A percentile compares a stretch with the other conserved stretches of the same genome.
Evolutionary conservation across 1,140 invertebrate genomes (phyloP).

Genomic region (Atopsyche davidsoni): DNA sequence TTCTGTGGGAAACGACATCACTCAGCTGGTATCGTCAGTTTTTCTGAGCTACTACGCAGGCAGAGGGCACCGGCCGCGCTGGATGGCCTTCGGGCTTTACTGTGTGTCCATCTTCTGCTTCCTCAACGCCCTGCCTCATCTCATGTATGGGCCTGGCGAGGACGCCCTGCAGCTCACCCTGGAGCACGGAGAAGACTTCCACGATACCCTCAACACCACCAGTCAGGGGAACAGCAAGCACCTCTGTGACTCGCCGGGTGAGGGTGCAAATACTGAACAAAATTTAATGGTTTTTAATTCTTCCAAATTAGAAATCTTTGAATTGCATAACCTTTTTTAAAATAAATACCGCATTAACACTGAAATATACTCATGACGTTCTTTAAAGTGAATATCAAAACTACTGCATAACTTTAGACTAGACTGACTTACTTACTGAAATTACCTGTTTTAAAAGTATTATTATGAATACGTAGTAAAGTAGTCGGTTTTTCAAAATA

Average conservation of each 20-base stretch:
- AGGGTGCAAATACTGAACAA: too few species aligned
- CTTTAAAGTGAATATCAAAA: too few species aligned
- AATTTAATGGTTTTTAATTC: too few species aligned
- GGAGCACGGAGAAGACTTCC: constrained; percentile 48
- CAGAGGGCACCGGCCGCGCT: constrained; percentile 60
- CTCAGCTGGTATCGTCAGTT: constrained; percentile 52
- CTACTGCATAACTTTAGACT: too few species aligned
- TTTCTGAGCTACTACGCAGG: constrained; percentile 64
- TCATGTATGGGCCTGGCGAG: constrained; percentile 65
- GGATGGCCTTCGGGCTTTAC: constrained; percentile 65
- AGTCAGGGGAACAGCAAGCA: constrained; percentile 32
- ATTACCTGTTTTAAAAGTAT: too few species aligned
- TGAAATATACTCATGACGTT: too few species aligned
- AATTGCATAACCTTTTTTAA: too few species aligned
- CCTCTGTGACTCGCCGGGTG: constrained; percentile 33
- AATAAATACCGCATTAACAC: too few species aligned
- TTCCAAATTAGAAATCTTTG: too few species aligned
- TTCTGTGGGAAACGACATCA: constrained; percentile 63
- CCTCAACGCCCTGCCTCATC: constrained; percentile 63
- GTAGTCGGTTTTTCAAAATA: too few species aligned
- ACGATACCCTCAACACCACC: constrained; percentile 10
- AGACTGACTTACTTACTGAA: too few species aligned
- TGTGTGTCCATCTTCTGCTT: constrained; percentile 64
- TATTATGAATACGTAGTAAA: too few species aligned
- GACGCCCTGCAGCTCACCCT: constrained; percentile 59